phyloP scores from a whole-genome alignment of 2,888 invertebrate species.

The Hirtodrosophila cameraria region DNA sequence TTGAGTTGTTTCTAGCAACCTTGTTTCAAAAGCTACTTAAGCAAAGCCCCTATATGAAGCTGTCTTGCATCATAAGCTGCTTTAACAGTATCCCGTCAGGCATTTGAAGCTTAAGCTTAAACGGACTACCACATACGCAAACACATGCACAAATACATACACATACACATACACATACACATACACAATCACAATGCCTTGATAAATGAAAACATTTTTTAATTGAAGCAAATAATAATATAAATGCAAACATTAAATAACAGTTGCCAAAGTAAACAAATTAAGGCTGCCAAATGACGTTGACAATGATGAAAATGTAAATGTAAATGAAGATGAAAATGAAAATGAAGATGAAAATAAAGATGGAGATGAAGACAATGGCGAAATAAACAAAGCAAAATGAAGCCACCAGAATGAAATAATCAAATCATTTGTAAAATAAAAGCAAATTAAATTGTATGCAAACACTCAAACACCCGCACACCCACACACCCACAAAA shows the following conservation, averaged over 20 bases:
- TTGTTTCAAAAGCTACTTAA: conserved; percentile 18
- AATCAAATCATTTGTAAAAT: conserved; percentile 74
- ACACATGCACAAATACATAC: neutral
- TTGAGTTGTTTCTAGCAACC: neutral
- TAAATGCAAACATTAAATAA: conserved; percentile 41
- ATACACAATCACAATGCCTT: conserved; percentile 6
- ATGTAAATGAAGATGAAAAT: conserved; percentile 6
- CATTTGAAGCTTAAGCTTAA: conserved; percentile 34
- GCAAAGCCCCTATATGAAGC: neutral
- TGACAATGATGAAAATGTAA: conserved; percentile 13
- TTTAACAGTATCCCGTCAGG: conserved; percentile 23
- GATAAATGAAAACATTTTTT: conserved; percentile 69
- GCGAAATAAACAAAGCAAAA: conserved; percentile 25
- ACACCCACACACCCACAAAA: conserved; percentile 4
- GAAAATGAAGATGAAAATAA: conserved; percentile 1
- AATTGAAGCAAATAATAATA: conserved; percentile 66
- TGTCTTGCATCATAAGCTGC: conserved; percentile 32
- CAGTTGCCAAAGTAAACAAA: conserved; percentile 61
- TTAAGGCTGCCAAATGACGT: conserved; percentile 49
- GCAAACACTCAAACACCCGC: conserved; percentile 37
- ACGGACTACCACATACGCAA: neutral
- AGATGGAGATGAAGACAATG: conserved; percentile 1
- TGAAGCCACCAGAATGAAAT: conserved; percentile 48
- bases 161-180: neutral
- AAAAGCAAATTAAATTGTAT: conserved; percentile 73